These are phyloP conservation scores for Cossypha polioptera DNA, from an alignment of 2,797 vertebrate species.

Conservation along the genomic window DNA sequence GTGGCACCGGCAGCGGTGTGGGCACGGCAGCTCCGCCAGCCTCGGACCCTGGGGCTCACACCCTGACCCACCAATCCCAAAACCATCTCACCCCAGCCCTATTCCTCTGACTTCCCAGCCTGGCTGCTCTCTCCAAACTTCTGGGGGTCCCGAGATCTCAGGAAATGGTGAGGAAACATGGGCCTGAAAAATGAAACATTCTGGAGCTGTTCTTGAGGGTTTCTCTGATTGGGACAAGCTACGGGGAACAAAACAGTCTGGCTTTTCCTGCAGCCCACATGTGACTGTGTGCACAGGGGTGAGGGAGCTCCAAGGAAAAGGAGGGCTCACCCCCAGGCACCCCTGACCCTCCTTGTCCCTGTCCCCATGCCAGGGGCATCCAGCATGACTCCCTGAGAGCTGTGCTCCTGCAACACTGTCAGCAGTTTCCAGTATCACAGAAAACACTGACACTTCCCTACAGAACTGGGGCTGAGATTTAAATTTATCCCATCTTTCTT, in stretches of 20 bases:
- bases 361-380: neutral
- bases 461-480: neutral
- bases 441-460: neutral
- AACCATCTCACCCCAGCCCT: accelerated
- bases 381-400: neutral
- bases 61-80: neutral
- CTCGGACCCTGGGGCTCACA: neutral
- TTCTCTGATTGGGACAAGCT: neutral
- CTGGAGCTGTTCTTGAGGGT: neutral
- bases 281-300: neutral
- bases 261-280: neutral
- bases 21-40: neutral
- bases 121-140: neutral
- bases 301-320: neutral
- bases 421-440: neutral
- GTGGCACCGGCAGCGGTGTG: accelerated
- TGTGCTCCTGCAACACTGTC: neutral
- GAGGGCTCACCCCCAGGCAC: neutral
- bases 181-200: neutral
- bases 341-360: neutral
- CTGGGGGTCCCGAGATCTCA: accelerated
- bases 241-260: neutral
- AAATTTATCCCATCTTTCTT: neutral
- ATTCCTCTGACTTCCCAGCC: neutral
- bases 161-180: neutral